Base-by-base conservation (phyloP, 2,888 invertebrate species). In the Acrobasis suavella region DNA sequence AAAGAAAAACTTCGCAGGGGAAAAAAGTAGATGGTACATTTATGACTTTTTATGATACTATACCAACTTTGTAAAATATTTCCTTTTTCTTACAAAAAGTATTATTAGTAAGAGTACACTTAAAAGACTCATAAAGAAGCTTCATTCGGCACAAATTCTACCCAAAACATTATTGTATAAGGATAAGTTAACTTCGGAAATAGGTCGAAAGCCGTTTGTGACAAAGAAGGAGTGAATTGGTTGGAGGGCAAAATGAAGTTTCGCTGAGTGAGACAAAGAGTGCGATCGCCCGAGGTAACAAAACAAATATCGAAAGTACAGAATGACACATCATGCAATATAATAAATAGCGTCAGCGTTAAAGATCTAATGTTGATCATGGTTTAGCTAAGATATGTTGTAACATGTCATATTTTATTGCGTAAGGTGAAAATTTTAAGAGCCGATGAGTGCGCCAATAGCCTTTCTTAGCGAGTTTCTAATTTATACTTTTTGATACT, bases 181-280 rank as follows among this genome's bases (percentile, higher is more conserved):
- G 61, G 56, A 60, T 38, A n/a, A n/a, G n/a, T n/a, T n/a, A 62
- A 68, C 65, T 65, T 65, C 60, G 42, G n/a, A 15, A 60, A 62
- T 46, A 46, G 46, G 46, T 46, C 46, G 14, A 46, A 12, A 14
- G 46, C n/a, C 46, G 46, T 46, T 46, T 46, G 46, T 46, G 46
- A 12, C 42, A 14, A 12, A 12, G 42, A 46, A 46, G 65, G 69
- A 68, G 67, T 69, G 73, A 73, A 74, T 68, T 65, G 63, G 65
- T 64, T 62, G 42, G 62, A 64, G 65, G 66, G 70, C 67, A 72
- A 74, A 78, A 72, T 68, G 65, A 77, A 79, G 75, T 77, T 72
- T 77, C 66, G 63, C 17, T 62, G 59, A 63, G 61, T 8, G 67
- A 68, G 67, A 71, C 69, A 76, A 69, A 75, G 72, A 58, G 51